These are phyloP conservation scores for Rutpela maculata DNA, from an alignment of 2,888 invertebrate genomes.

Conservation along the genomic window DNA sequence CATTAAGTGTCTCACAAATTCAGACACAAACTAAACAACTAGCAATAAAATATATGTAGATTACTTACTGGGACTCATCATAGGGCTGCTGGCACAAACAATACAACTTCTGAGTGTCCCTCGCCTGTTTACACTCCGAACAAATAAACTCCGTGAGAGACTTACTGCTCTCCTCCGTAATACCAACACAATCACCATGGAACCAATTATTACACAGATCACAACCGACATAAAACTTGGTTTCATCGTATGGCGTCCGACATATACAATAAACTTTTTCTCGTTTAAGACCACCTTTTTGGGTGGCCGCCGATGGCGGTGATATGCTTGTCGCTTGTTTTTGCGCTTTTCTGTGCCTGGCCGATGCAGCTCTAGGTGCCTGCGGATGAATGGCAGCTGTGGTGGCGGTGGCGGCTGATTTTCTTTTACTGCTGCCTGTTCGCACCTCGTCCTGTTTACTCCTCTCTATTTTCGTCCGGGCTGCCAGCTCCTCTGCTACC, in stretches of 20 bases:
- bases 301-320: constrained; percentile 39
- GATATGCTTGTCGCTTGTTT: constrained; percentile 49
- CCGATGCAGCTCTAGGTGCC: constrained; percentile 49
- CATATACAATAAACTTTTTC: constrained; percentile 82
- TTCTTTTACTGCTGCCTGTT: constrained; percentile 77
- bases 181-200: constrained; percentile 97
- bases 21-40: no score
- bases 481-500: constrained; percentile 83
- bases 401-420: constrained; percentile 74
- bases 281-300: constrained; percentile 45
- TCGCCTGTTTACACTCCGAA: constrained; percentile 88
- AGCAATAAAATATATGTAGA: not conserved
- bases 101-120: constrained; percentile 93
- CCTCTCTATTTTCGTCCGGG: constrained; percentile 83
- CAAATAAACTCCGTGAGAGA: constrained; percentile 93
- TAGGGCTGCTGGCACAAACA: constrained; percentile 97
- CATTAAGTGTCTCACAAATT: no score
- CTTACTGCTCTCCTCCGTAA: constrained; percentile 94
- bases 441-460: constrained; percentile 78
- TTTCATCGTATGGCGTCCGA: constrained; percentile 95
- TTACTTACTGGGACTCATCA: constrained; percentile 94
- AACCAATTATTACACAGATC: constrained; percentile 99
- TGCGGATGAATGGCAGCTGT: constrained; percentile 65
- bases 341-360: constrained; percentile 54
- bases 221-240: constrained; percentile 98